Evolutionary conservation across 2,888 invertebrate genomes (phyloP), one percentile per base, ranked within the genome.

Genomic region (Apotomis capreana): DNA sequence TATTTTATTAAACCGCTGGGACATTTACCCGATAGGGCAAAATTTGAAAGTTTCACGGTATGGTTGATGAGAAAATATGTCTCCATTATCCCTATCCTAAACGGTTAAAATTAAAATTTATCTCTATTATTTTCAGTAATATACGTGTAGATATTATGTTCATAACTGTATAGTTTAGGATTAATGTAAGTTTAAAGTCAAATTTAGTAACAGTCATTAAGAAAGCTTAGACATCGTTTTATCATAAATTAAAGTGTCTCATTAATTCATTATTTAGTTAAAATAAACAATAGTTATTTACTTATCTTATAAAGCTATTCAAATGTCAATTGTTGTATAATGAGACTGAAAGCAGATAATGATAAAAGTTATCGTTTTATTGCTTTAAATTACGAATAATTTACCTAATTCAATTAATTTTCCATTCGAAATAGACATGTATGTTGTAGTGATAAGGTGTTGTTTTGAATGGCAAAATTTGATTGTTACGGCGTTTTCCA

Each of bases 291-390:
- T 49, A 10, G 0, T 49, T 49, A 49, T 10, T 49, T 49, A 49
- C 49, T 49, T 10, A 49, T 8, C 49, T 49, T 49, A 9, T 49
- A 49, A 49, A 8, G 49, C 49, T 49, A 49, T 49, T 6, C 58
- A 60, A 15, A 37, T 60, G 59, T 60, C 44, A 60, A 15, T 44
- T 60, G 59, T 60, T 44, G 44, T 61, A 26, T 40, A 37, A 15
- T 54, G 36, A 37, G 46, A 51, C 36, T 5, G 9, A 51, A 63
- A 40, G 52, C 52, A 40, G 63, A 63, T 63, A 37, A 15, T 8
- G 51, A 62, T 62, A 37, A 58, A n/a, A 37, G 37, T 49, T 51
- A 62, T 8, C 59, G 6, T 37, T 1, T 61, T 40, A 40, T 49
- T 49, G 49, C 9, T 9, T 49, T 49, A 49, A 49, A 49, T 49